Evolutionary conservation across 2,797 vertebrate species (phyloP).

Genomic region (Monodelphis domestica): DNA sequence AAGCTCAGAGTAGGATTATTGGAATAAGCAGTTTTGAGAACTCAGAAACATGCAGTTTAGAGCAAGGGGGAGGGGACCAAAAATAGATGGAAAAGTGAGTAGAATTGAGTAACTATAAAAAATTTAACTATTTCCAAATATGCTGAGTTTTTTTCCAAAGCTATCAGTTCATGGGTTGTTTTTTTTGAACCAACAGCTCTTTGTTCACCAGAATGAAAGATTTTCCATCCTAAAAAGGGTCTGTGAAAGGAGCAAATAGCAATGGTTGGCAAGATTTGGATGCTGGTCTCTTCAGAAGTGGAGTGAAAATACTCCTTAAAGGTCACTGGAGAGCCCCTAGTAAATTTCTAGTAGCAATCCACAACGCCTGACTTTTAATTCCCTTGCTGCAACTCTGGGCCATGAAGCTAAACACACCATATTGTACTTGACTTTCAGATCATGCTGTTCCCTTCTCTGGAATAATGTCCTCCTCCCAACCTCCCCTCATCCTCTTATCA

Average conservation of each 20-base stretch:
- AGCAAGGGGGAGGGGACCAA: constrained; percentile 2
- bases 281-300: constrained; percentile 28
- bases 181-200: constrained; percentile 45
- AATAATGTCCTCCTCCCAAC: not conserved
- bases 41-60: constrained; percentile 46
- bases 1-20: constrained; percentile 27
- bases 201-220: constrained; percentile 47
- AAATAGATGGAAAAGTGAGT: constrained; percentile 45
- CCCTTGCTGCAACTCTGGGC: not conserved
- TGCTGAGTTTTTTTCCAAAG: constrained; percentile 58
- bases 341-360: not conserved
- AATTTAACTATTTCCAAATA: constrained; percentile 53
- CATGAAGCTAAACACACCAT: not conserved
- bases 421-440: not conserved
- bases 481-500: not conserved
- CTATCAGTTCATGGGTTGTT: no score
- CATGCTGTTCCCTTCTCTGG: not conserved
- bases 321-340: not conserved
- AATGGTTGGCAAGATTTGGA: constrained; percentile 21
- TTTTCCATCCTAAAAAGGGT: not conserved
- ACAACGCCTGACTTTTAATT: not conserved
- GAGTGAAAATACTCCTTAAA: not conserved
- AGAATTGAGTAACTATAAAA: constrained; percentile 25
- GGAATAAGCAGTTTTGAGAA: constrained; percentile 68
- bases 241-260: constrained; percentile 2